Base-by-base conservation (phyloP, 2,888 invertebrate species). In the Melipona beecheii region DNA sequence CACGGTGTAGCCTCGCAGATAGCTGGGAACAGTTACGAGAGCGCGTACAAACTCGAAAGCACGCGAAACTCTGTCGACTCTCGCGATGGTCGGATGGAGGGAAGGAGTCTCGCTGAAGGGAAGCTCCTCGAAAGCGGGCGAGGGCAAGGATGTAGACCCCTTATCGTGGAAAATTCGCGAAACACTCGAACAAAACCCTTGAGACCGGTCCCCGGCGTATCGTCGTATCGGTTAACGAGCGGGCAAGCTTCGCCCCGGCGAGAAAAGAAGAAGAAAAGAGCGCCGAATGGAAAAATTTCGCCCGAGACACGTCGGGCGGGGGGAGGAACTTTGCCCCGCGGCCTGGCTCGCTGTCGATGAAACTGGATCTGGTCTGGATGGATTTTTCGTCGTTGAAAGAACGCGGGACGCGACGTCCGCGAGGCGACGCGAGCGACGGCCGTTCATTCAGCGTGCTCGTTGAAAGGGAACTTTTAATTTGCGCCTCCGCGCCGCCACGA, bases 171-270 rank as follows among this genome's bases (percentile, higher is more conserved):
- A 75, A 80, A 81, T 77, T 62, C 77, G 24, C 83, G 70, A 75
- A 83, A 80, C 83, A 77, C 76, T 81, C 74, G 58, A 82, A 75
- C 71, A 56, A 9, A 43, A 36, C 69, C 43, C 81, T 84, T 71
- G 83, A 84, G 85, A 70, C 31, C 4, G 31, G 31, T 31, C 31
- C 4, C 31, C 31, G 31, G 4, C 79, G 60, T 62, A 43, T 76
- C 19, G 81, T 76, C 19, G 81, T 84, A 88, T 88, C 80, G 83
- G 76, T 68, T 88, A 88, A 77, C 79, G 86, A 83, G 83, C 43
- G 43, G 11, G 43, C 52, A 56, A 31, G 9, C 50, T 15, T 52
- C 70, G 31, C 6, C 56, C 4, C 4, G 21, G 36, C 62, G 21
- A n/a, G 9, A 6, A 6, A 21, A 9, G 36, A 36, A 36, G 36